Evolutionary conservation across 2,797 vertebrate genomes (phyloP), one percentile per base, ranked within the genome.

Genomic region (Argya squamiceps): DNA sequence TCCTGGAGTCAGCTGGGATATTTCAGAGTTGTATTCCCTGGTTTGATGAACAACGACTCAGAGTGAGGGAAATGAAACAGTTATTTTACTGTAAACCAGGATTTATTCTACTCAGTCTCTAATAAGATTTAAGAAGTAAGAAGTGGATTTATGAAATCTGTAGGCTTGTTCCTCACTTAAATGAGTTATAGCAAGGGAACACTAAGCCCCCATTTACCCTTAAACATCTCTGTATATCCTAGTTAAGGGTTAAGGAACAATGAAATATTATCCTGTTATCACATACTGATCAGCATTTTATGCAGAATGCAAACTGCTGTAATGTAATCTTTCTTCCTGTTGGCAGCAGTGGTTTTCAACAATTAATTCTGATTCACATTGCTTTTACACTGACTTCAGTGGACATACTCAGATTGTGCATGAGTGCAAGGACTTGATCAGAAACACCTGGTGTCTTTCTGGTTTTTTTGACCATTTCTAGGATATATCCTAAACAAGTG

Each of bases 121-220:
- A 97, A 94, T 55, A 89, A 69, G 91, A 92, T 96, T 96, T 85
- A 68, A 60, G 49, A 77, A 92, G 58, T 27, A 89, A 96, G 86
- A 91, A 73, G 55, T 77, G 68, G 75, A 88, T 96, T 96, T 94
- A 86, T 76, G 43, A 92, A 90, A 93, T 73, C 83, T 88, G 32
- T 41, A 68, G 79, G 56, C 36, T 92, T 91, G 46, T 81, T 93
- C 64, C 27, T 77, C 78, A 47, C 39, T 86, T 88, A 58, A 23
- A 68, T 43, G 52, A 91, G 41, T 89, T 84, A 34, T 2, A 89
- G 46, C 27, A 80, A 84, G 26, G 50, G 29, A 80, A 50, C 22
- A 22, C 27, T 64, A 91, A 89, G 30, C 24, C 5, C 18, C 9
- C 19, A 64, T 83, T 84, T 89, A 37, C 50, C 71, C 46, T 91